Percentiles rank a stretch among this genome's conserved stretches.
Conservation (phyloP, 2,888 invertebrate species). For the Agrotis clavis region DNA sequence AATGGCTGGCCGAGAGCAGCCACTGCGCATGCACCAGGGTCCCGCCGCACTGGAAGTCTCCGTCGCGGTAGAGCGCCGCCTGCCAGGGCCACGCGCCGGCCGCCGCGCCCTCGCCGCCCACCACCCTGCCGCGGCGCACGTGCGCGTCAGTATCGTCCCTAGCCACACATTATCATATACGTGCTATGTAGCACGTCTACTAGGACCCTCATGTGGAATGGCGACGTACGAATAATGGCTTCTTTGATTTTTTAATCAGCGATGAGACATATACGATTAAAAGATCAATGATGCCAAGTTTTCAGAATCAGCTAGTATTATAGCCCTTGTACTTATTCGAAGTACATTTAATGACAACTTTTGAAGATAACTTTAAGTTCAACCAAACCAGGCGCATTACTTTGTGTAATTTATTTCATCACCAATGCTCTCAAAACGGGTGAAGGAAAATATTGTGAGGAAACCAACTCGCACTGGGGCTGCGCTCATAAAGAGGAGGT, state of each 20-base stretch:
- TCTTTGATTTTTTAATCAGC: conserved; percentile 39
- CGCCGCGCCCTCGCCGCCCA: conserved; percentile 94
- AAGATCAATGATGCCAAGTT: conserved; percentile 25
- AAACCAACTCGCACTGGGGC: too few relatives aligned
- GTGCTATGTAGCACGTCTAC: conserved; percentile 11
- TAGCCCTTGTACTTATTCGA: neutral
- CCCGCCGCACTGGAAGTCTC: conserved; percentile 96
- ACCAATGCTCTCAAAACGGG: too few relatives aligned
- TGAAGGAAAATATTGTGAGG: too few relatives aligned
- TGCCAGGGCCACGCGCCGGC: conserved; percentile 96
- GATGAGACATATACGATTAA: neutral
- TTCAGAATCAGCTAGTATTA: neutral
- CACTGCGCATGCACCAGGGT: conserved; percentile 93
- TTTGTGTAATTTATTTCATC: too few relatives aligned
- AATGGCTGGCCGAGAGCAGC: conserved; percentile 95
- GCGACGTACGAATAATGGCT: conserved; percentile 2
- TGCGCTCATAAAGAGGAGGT: too few relatives aligned
- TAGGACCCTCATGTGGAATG: neutral
- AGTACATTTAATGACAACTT: neutral
- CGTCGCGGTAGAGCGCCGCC: conserved; percentile 96
- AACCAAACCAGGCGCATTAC: too few relatives aligned
- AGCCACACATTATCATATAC: conserved; percentile 51
- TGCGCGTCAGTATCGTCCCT: conserved; percentile 78
- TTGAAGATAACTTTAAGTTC: too few relatives aligned
- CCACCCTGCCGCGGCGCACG: conserved; percentile 93